These are phyloP conservation scores for Amphipoea oculea DNA, from an alignment of 2,888 invertebrate genomes.

Conservation along the genomic window DNA sequence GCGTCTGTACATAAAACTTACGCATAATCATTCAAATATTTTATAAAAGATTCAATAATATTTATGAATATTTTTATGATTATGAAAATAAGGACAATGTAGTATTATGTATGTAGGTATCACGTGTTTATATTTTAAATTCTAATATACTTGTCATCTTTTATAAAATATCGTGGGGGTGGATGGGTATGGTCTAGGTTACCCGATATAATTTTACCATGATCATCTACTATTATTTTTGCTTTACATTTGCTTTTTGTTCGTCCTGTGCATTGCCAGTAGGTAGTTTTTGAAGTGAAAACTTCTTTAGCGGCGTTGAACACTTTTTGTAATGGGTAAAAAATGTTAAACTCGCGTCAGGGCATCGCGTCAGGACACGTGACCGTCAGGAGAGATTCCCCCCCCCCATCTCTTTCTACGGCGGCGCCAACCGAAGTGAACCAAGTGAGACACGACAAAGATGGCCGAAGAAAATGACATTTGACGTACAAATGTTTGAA, in stretches of 20 bases:
- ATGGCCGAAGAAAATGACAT: too few species aligned
- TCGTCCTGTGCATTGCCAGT: slow-evolving; percentile 28
- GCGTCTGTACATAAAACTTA: not conserved
- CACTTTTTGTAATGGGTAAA: too few species aligned
- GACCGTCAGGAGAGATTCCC: too few species aligned
- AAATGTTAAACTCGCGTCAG: too few species aligned
- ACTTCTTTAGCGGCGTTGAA: too few species aligned
- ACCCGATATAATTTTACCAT: slow-evolving; percentile 14
- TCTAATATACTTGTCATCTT: slow-evolving; percentile 10
- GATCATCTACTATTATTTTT: slow-evolving; percentile 16
- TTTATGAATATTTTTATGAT: not conserved
- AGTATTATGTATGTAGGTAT: not conserved
- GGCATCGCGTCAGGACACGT: too few species aligned
- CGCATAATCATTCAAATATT: not conserved
- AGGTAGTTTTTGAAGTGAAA: too few species aligned
- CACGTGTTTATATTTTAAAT: not conserved
- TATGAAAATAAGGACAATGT: not conserved
- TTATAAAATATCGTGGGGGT: slow-evolving; percentile 12
- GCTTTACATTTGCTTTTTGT: slow-evolving; percentile 23
- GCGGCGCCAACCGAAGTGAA: too few species aligned
- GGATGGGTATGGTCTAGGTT: slow-evolving; percentile 21
- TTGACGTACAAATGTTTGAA: too few species aligned
- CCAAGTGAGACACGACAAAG: too few species aligned
- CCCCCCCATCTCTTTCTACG: too few species aligned
- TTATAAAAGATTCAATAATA: not conserved